A percentile compares a stretch with the other conserved stretches of the same genome.
These are phyloP conservation scores for Anolis carolinensis DNA, from an alignment of 2,113 vertebrate species.

Conservation along the genomic window DNA sequence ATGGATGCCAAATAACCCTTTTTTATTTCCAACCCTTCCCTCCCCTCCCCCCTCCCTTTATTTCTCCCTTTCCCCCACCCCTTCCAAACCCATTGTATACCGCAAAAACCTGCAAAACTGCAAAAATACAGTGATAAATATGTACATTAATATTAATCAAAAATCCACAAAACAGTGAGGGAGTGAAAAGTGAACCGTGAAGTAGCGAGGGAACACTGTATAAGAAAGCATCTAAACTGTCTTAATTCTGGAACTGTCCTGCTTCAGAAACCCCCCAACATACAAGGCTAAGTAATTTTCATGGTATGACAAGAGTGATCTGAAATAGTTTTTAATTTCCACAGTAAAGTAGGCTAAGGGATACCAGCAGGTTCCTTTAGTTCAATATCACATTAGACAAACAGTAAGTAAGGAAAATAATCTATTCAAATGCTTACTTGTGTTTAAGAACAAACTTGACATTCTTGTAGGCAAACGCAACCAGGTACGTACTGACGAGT, in stretches of 20 bases:
- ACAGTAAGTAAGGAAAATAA: background rate
- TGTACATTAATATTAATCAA: too few species aligned
- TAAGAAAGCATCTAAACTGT: background rate
- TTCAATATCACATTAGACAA: background rate
- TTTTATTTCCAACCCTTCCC: too few species aligned
- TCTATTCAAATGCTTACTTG: constrained; percentile 81
- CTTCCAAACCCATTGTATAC: too few species aligned
- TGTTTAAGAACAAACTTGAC: constrained; percentile 99
- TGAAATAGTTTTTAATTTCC: background rate
- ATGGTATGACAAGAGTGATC: background rate
- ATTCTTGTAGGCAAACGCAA: constrained; percentile 98
- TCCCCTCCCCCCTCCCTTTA: too few species aligned
- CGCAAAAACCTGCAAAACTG: too few species aligned
- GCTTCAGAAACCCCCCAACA: background rate
- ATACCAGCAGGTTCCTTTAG: background rate
- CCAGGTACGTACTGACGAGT: constrained; percentile 94
- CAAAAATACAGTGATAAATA: too few species aligned
- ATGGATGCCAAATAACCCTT: too few species aligned
- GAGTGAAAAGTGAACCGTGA: too few species aligned
- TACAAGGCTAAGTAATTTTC: too few species aligned
- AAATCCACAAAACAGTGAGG: too few species aligned
- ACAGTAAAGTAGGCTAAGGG: background rate
- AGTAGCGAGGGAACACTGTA: background rate
- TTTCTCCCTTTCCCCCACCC: too few species aligned
- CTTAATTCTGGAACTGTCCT: background rate